Base-by-base conservation (phyloP, 2,888 invertebrate species). In the Halocaridina rubra region DNA sequence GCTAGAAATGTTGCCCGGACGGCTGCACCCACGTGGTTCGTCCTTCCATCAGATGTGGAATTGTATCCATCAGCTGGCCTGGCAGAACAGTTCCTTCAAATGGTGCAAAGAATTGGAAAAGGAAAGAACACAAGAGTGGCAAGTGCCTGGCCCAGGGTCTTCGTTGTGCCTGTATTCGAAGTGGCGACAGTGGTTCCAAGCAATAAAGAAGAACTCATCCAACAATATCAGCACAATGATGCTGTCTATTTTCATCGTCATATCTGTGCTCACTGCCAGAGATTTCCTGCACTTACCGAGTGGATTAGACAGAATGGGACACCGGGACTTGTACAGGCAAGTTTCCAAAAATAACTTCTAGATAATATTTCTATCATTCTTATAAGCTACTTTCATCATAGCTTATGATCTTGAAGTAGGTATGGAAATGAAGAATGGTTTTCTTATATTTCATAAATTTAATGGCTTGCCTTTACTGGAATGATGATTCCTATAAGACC, bases 201-300 rank as follows among this genome's bases (percentile, higher is more conserved):
- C 8, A 94, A 94, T 88, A 96, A 96, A 91, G 94, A 94, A 10
- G 93, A 94, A 89, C 92, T 93, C 90, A 92, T 92, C 5, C 80
- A 88, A 86, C 95, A 97, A 94, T 91, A 97, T 89, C 92, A 93
- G 84, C 93, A 93, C 72, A 95, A 95, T 86, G 94, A 95, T 61
- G 97, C 97, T 13, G 95, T 97, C 90, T 96, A 96, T 69, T 98
- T 98, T 91, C 97, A 98, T 91, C 96, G 97, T 90, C 95, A 94
- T 90, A 94, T 97, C 75, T 97, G 97, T 90, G 94, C 96, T 4
- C 94, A 94, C 88, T 97, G 97, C 90, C 97, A 98, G 91, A 95
- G 89, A 46, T 90, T 90, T 80, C 90, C 90, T 53, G 87, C 85
- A 24, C 59, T 88, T 30, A 32, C 72, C 10, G 81, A 85, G 39